Percentiles rank a stretch among this genome's conserved stretches.
phyloP scores from a whole-genome alignment of 2,888 invertebrate genomes.

The Agrochola lychnidis region DNA sequence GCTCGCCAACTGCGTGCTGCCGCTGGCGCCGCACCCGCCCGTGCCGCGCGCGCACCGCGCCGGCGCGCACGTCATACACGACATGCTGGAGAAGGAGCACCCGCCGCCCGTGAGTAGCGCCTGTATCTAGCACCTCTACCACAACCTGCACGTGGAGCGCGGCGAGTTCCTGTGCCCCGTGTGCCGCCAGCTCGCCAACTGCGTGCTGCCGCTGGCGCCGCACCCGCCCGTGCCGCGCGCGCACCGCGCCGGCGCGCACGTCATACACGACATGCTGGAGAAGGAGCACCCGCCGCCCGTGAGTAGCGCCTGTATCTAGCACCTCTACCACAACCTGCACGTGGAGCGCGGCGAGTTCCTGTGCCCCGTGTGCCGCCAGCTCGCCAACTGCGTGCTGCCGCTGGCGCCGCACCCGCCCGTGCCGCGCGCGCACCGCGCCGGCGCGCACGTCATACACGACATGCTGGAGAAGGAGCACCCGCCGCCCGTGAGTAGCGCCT shows the following conservation, averaged over 20 bases:
- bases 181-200: slow-evolving; percentile 94
- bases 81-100: slow-evolving; percentile 93
- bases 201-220: slow-evolving; percentile 95
- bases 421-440: slow-evolving; percentile 64
- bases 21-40: slow-evolving; percentile 92
- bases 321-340: slow-evolving; percentile 94
- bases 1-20: slow-evolving; percentile 94
- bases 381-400: slow-evolving; percentile 94
- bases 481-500: slow-evolving; percentile 91
- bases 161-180: slow-evolving; percentile 98
- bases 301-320: too few relatives aligned
- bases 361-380: slow-evolving; percentile 98
- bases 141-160: slow-evolving; percentile 92
- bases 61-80: slow-evolving; percentile 80
- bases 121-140: too few relatives aligned
- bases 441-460: slow-evolving; percentile 83
- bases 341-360: slow-evolving; percentile 95
- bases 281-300: slow-evolving; percentile 93
- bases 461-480: slow-evolving; percentile 93
- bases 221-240: slow-evolving; percentile 77
- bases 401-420: slow-evolving; percentile 91
- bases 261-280: slow-evolving; percentile 91
- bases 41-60: slow-evolving; percentile 61
- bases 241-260: slow-evolving; percentile 73
- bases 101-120: slow-evolving; percentile 92